Percentiles rank a stretch among this genome's conserved stretches.
These are phyloP conservation scores for Psophia crepitans DNA, from an alignment of 2,113 vertebrate genomes.

Conservation along the genomic window DNA sequence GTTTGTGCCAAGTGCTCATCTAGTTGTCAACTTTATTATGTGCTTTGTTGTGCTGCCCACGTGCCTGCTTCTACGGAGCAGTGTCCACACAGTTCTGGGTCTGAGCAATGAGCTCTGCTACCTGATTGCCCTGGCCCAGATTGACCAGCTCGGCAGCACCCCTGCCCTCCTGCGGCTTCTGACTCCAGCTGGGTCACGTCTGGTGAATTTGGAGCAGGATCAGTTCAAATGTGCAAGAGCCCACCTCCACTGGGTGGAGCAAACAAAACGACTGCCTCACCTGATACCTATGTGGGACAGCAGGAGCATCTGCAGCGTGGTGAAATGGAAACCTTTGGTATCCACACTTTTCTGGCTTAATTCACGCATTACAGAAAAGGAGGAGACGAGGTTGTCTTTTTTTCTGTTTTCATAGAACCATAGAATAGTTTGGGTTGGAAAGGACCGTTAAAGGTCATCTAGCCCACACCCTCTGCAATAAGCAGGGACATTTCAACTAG, in stretches of 20 bases:
- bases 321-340: not conserved
- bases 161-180: not conserved
- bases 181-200: not conserved
- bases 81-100: not conserved
- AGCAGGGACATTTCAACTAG: too few relatives aligned
- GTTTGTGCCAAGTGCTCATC: not conserved
- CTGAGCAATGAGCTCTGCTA: not conserved
- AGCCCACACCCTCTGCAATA: too few relatives aligned
- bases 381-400: not conserved
- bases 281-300: not conserved
- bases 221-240: not conserved
- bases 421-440: not conserved
- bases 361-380: not conserved
- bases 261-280: not conserved
- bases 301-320: accelerated
- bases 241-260: not conserved
- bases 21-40: not conserved
- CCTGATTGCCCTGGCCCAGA: accelerated
- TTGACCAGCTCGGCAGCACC: not conserved
- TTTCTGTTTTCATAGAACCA: not conserved
- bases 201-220: not conserved
- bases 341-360: not conserved
- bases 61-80: accelerated
- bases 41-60: not conserved
- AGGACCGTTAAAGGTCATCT: too few relatives aligned